phyloP scores from a whole-genome alignment of 2,113 vertebrate genomes.

The Holacanthus passer region DNA sequence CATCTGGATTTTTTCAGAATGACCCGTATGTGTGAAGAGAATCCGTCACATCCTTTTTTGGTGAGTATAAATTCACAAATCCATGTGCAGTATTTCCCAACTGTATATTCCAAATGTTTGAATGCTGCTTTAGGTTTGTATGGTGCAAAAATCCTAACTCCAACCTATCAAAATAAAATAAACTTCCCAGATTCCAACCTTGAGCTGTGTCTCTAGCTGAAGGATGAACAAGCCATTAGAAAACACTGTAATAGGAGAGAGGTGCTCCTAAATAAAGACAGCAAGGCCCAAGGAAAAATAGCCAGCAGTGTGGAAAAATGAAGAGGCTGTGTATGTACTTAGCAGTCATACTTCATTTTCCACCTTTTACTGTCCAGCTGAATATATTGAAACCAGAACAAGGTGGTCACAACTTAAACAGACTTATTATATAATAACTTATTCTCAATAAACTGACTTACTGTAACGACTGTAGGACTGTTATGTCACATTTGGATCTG shows the following conservation, averaged over 20 bases:
- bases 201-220: not conserved
- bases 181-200: no score
- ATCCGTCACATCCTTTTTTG: not conserved
- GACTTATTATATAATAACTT: not conserved
- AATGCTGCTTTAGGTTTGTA: not conserved
- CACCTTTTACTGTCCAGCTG: not conserved
- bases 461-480: not conserved
- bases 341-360: conserved; percentile 15
- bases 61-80: not conserved
- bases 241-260: conserved; percentile 4
- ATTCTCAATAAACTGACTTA: not conserved
- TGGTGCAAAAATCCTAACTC: not conserved
- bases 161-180: not conserved
- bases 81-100: not conserved
- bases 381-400: not conserved
- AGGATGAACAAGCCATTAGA: not conserved
- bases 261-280: not conserved
- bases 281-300: not conserved
- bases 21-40: not conserved
- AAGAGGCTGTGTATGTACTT: conserved; percentile 32
- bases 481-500: not conserved
- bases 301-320: conserved; percentile 23
- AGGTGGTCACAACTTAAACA: not conserved
- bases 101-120: not conserved
- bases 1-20: not conserved